A percentile compares a stretch with the other conserved stretches of the same genome.
Evolutionary conservation across 1,140 invertebrate genomes (phyloP).

Genomic region (Heliothis subflexa): DNA sequence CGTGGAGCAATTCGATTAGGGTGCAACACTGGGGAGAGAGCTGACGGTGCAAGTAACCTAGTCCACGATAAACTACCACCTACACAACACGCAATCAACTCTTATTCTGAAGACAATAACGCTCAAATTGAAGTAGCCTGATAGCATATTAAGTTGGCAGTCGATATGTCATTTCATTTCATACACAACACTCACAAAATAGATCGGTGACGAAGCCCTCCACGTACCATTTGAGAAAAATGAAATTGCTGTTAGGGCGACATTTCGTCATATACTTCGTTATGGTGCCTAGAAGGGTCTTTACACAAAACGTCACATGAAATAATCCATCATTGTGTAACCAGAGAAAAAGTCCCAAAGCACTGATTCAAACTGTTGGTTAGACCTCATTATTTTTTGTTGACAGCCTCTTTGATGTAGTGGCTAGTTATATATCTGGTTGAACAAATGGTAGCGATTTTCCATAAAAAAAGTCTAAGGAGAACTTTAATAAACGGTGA

Average conservation of each 20-base stretch:
- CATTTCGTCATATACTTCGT: conserved; percentile 54
- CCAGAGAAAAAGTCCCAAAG: conserved; percentile 33
- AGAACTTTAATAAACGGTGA: too few relatives aligned
- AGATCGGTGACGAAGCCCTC: conserved; percentile 81
- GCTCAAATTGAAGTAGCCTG: conserved; percentile 46
- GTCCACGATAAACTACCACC: conserved; percentile 57
- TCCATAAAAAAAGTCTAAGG: too few relatives aligned
- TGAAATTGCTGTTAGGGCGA: conserved; percentile 82
- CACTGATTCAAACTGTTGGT: conserved; percentile 1
- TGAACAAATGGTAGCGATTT: too few relatives aligned
- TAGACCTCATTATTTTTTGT: too few relatives aligned
- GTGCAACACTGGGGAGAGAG: conserved; percentile 77
- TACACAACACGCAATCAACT: conserved; percentile 34
- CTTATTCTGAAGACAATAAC: conserved; percentile 48
- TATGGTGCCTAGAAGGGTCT: conserved; percentile 6
- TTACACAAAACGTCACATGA: conserved; percentile 21
- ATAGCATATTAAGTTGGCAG: conserved; percentile 52
- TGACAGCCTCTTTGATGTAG: too few relatives aligned
- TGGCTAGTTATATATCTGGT: too few relatives aligned
- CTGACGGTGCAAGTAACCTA: conserved; percentile 78
- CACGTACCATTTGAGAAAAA: conserved; percentile 82
- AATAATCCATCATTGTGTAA: conserved; percentile 50
- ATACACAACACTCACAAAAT: conserved; percentile 82
- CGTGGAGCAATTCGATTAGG: conserved; percentile 84
- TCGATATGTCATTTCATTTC: conserved; percentile 81